phyloP scores from a whole-genome alignment of 2,113 vertebrate species.

The Perognathus longimembris region DNA sequence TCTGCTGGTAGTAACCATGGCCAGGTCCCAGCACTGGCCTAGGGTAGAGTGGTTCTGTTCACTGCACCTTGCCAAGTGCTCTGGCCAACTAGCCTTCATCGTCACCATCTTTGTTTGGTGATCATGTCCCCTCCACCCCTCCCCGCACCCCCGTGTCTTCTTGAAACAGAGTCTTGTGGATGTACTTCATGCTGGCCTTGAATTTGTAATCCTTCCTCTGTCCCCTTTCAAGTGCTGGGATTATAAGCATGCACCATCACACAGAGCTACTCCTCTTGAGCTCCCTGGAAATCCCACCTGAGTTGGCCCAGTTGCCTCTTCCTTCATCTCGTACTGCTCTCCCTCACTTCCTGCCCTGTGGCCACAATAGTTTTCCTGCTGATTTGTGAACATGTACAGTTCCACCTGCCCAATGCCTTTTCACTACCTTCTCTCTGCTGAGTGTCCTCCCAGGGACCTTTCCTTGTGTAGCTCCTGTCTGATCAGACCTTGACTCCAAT shows the following conservation, averaged over 20 bases:
- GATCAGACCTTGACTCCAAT: not conserved
- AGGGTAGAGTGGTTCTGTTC: not conserved
- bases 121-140: too few species aligned
- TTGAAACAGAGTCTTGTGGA: not conserved
- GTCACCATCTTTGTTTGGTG: not conserved
- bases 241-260: not conserved
- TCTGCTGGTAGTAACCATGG: not conserved
- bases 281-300: not conserved
- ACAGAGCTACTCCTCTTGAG: accelerated
- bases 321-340: not conserved
- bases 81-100: not conserved
- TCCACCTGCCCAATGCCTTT: not conserved
- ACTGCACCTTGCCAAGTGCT: too few species aligned
- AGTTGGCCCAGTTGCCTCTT: not conserved
- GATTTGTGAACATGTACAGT: accelerated
- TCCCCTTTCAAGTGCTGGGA: not conserved
- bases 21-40: not conserved
- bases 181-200: not conserved
- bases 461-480: not conserved
- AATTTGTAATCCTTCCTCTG: too few species aligned
- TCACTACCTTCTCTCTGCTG: not conserved
- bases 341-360: not conserved
- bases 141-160: not conserved
- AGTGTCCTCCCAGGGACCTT: not conserved
- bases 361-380: not conserved